Percentiles rank a stretch among this genome's conserved stretches.
These are phyloP conservation scores for Pangasius sanitwongsei DNA, from an alignment of 2,797 vertebrate genomes.

Conservation along the genomic window DNA sequence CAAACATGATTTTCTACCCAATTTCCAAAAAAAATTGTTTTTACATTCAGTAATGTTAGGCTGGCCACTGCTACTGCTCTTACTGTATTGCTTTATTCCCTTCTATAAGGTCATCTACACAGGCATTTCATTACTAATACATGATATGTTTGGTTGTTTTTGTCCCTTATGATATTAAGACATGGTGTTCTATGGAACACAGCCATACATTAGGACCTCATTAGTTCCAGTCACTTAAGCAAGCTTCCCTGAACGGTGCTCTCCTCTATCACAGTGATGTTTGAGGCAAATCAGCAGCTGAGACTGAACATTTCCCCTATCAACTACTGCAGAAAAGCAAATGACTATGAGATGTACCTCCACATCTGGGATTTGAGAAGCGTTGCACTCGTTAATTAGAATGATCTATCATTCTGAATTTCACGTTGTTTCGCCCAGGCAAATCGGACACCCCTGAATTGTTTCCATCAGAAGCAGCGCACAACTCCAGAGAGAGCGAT, in stretches of 20 bases:
- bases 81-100: neutral
- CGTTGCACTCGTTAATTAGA: constrained; percentile 70
- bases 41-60: neutral
- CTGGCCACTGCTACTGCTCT: neutral
- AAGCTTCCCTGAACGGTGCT: constrained; percentile 9
- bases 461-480: constrained; percentile 20
- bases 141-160: constrained; percentile 12
- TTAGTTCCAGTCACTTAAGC: constrained; percentile 24
- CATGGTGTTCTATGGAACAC: neutral
- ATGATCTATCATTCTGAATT: constrained; percentile 67
- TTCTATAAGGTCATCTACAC: neutral
- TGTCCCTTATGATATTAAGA: neutral
- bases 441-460: constrained; percentile 40
- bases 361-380: constrained; percentile 68
- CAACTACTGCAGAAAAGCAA: constrained; percentile 2
- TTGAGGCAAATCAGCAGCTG: constrained; percentile 11
- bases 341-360: constrained; percentile 56
- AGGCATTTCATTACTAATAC: constrained; percentile 16
- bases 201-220: constrained; percentile 16
- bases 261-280: constrained; percentile 34
- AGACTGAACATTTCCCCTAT: constrained; percentile 42
- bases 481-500: constrained; percentile 7
- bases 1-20: neutral
- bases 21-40: neutral
- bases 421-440: constrained; percentile 62